These are phyloP conservation scores for Bradypodion pumilum DNA, from an alignment of 2,797 vertebrate genomes.

Conservation along the genomic window DNA sequence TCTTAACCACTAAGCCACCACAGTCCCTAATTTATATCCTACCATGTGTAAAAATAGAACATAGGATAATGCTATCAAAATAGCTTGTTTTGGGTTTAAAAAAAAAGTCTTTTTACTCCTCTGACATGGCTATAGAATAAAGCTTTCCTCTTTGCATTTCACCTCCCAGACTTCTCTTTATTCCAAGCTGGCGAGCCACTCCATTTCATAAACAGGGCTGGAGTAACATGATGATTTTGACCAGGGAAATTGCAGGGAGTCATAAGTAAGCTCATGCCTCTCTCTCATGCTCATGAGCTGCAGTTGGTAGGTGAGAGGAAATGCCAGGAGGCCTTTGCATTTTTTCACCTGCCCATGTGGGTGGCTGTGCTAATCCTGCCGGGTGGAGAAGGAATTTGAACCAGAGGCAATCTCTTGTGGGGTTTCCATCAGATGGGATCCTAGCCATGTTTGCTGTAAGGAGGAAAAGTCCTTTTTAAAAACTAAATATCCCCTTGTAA, in stretches of 20 bases:
- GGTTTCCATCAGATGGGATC: too few species aligned
- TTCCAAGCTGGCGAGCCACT: background rate
- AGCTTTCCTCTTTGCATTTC: too few species aligned
- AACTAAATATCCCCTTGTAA: background rate
- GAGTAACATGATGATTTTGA: background rate
- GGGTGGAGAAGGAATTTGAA: background rate
- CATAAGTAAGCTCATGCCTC: background rate
- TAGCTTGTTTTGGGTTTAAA: too few species aligned
- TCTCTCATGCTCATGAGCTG: background rate
- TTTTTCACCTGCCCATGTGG: background rate
- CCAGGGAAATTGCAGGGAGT: background rate
- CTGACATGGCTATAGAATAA: too few species aligned
- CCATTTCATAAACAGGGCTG: background rate
- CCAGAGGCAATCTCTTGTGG: background rate
- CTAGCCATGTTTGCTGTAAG: background rate
- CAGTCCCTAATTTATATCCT: too few species aligned
- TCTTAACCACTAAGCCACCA: too few species aligned
- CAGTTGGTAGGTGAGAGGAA: constrained; percentile 1
- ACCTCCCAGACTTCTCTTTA: too few species aligned
- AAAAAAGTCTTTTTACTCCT: too few species aligned
- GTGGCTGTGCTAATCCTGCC: background rate
- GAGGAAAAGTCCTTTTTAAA: background rate
- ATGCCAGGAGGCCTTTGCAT: background rate
- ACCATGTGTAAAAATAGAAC: too few species aligned
- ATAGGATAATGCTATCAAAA: too few species aligned